A percentile compares a stretch with the other conserved stretches of the same genome.
Conservation (phyloP, 2,113 vertebrate species). For the Apus apus region DNA sequence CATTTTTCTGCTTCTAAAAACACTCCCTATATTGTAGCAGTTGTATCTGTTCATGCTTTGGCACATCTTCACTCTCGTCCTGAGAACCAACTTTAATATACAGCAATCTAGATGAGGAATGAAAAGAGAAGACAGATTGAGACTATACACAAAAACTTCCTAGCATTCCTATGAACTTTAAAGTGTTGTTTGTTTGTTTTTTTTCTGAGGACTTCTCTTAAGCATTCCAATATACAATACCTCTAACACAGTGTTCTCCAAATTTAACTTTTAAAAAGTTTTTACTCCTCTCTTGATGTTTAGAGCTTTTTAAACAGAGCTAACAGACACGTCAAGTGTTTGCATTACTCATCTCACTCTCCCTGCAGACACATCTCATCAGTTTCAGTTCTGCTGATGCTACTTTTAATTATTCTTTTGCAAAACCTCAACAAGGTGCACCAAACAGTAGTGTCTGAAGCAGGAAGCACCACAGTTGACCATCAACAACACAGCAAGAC, state of each 20-base stretch:
- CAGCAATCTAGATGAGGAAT: neutral
- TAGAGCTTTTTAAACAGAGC: neutral
- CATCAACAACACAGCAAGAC: neutral
- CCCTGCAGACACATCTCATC: neutral
- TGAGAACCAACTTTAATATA: neutral
- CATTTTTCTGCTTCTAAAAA: neutral
- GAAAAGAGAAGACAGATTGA: neutral
- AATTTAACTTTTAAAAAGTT: neutral
- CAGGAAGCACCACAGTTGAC: neutral
- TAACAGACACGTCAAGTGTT: neutral
- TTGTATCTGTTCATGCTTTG: neutral
- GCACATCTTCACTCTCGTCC: neutral
- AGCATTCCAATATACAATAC: neutral
- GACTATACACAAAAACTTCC: neutral
- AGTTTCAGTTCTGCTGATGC: conserved; percentile 58
- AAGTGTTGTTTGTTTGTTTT: neutral
- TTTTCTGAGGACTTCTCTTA: neutral
- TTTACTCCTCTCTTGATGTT: neutral
- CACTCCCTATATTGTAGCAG: neutral
- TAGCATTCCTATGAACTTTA: neutral
- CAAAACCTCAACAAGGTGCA: conserved; percentile 1
- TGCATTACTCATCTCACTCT: neutral
- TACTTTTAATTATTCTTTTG: conserved; percentile 3
- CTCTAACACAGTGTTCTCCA: fast-evolving
- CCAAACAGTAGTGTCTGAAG: neutral